Conservation (phyloP, 2,797 vertebrate species). For the Sebastes wilsoni region DNA sequence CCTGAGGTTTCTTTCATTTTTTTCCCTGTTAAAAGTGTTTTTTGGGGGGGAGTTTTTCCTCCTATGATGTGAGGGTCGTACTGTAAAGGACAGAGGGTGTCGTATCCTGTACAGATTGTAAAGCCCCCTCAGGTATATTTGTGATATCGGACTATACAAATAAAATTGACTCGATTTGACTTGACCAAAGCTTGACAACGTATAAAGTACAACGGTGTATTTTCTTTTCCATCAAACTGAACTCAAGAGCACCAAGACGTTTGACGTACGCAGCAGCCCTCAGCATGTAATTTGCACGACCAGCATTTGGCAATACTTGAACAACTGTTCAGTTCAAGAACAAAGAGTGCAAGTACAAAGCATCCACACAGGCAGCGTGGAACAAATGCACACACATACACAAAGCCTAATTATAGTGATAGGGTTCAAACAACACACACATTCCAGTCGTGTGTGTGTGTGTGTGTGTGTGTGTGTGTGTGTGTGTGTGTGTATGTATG, state of each 20-base stretch:
- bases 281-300: conserved; percentile 11
- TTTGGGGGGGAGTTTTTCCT: too few relatives aligned
- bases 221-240: background rate
- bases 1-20: too few relatives aligned
- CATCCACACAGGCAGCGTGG: conserved; percentile 24
- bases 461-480: background rate
- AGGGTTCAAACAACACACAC: conserved; percentile 52
- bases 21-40: too few relatives aligned
- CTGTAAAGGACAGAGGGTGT: fast-evolving
- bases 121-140: fast-evolving
- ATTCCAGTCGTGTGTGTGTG: conserved; percentile 25
- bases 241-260: background rate
- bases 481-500: background rate
- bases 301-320: conserved; percentile 11
- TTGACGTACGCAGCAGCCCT: background rate
- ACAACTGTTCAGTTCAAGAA: conserved; percentile 28
- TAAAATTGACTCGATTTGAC: too few relatives aligned
- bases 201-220: background rate
- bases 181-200: background rate
- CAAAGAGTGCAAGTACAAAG: conserved; percentile 44
- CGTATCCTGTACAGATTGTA: too few relatives aligned
- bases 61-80: too few relatives aligned
- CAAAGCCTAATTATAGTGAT: conserved; percentile 60
- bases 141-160: too few relatives aligned
- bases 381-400: conserved; percentile 31